Base-by-base conservation (phyloP, 2,888 invertebrate genomes). In the Timema podura region DNA sequence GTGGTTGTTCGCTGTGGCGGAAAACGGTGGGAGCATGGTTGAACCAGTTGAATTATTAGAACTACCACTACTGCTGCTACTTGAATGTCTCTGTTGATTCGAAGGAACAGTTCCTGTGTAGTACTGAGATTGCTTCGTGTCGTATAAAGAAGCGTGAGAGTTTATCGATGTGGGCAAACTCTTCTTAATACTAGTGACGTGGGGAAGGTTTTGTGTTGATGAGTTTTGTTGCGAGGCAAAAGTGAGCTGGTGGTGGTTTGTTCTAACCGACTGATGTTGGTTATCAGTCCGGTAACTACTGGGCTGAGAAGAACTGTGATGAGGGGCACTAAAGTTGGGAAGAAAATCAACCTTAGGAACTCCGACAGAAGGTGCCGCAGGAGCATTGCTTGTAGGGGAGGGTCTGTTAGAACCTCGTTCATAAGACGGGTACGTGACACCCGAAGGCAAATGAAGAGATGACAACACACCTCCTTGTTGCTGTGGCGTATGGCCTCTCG, bases 271-370 rank as follows among this genome's bases (percentile, higher is more conserved):
- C 6, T 57, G 65, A 30, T 71, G 71, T 6, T 65, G 65, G 46
- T 15, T 66, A 1, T 71, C 68, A 5, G 66, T 54, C 10, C 30
- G 49, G 54, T 49, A 70, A 9, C 8, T 65, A n/a, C 54, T 46
- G 8, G 47, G 30, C 30, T 64, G 54, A 16, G 59, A 48, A 13
- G 65, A 48, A 44, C 48, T 66, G 10, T 72, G 71, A 48, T 73
- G 73, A 30, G 69, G 84, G 64, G 85, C 83, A 75, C 82, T 83
- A 75, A 92, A 92, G 78, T 92, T 89, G 0, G 92, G 92, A 51
- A 88, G 86, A 77, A 93, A 92, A 79, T 93, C 91, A 11, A 92
- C 89, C 81, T 91, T 90, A 10, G 91, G 91, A 44, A 90, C 86
- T 46, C 74, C 74, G 46, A 73, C 70, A 68, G 68, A 70, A 48